phyloP scores from a whole-genome alignment of 1,140 invertebrate species.

The Lutraria rhynchaena region DNA sequence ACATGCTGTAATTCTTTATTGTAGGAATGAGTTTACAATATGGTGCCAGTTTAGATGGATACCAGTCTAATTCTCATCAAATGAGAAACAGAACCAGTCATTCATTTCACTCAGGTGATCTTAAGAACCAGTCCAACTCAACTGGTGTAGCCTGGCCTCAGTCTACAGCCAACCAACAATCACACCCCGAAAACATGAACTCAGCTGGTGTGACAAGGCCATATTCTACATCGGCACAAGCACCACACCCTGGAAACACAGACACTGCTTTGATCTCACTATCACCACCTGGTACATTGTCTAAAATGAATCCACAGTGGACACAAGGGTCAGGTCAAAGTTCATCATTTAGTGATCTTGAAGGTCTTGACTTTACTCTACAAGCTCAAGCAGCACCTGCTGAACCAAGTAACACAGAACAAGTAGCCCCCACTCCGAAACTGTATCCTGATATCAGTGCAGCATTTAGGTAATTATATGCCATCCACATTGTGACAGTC shows the following conservation, averaged over 20 bases:
- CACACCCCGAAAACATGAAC: background rate
- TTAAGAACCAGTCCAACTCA: conserved; percentile 6
- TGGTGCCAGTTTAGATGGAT: conserved; percentile 12
- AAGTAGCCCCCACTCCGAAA: conserved; percentile 36
- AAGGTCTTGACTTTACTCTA: conserved; percentile 71
- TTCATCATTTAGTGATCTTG: conserved; percentile 66
- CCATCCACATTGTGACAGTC: no score
- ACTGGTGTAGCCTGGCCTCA: no score
- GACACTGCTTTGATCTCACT: conserved; percentile 32
- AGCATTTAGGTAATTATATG: conserved; percentile 66
- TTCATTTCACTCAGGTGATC: background rate
- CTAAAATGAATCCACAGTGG: background rate
- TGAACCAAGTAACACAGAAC: conserved; percentile 49
- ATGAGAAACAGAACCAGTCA: conserved; percentile 8
- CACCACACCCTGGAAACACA: background rate
- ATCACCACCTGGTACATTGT: conserved; percentile 19
- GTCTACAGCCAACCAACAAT: background rate
- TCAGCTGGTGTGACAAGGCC: conserved; percentile 2
- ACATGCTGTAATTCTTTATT: background rate
- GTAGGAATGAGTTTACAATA: conserved; percentile 20
- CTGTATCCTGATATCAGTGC: conserved; percentile 77
- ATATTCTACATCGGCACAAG: background rate
- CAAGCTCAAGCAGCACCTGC: background rate
- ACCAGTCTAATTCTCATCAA: background rate
- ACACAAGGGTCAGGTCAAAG: background rate